Evolutionary conservation across 2,797 vertebrate genomes (phyloP), one percentile per base, ranked within the genome.

Genomic region (Dallia pectoralis): DNA sequence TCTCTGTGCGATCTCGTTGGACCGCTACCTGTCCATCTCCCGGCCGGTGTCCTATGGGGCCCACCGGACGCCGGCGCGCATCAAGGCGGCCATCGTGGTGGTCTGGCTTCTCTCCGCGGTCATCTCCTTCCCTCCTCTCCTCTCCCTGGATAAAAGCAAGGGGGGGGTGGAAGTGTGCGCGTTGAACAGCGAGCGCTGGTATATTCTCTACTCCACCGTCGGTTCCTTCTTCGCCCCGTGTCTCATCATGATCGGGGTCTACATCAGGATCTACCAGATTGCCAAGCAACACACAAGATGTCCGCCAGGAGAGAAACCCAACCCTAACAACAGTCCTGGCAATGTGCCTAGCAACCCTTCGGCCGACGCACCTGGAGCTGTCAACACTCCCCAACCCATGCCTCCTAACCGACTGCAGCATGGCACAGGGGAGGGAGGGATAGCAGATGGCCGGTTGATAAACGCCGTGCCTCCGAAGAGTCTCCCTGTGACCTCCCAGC

Each of bases 191-290:
- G 94, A 97, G 72, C 87, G 91, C 0, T 97, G 96, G 96, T 97
- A 97, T 51, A 93, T 97, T 73, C 90, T 97, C 27, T 94, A 96
- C 81, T 97, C 96, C 77, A 95, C 95, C 80, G 79, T 96, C 0
- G 95, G 94, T 0, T 97, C 96, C 0, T 97, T 97, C 89, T 97
- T 97, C 0, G 95, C 92, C 0, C 96, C 96, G 0, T 97, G 96
- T 59, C 87, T 97, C 73, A 97, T 97, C 69, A 97, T 97, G 96
- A 93, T 97, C 73, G 90, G 96, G 0, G 96, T 97, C n/a, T 97
- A 97, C 11, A 51, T 95, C 62, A 91, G 94, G 78, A 97, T 97
- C 81, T 97, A 97, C 73, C 87, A 96, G 75, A 96, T 97, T 0
- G 96, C 96, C 29, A 96, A 93, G 74, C 91, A 89, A 69, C 93